Evolutionary conservation across 2,888 invertebrate genomes (phyloP).

Genomic region (Hypolimnas misippus): DNA sequence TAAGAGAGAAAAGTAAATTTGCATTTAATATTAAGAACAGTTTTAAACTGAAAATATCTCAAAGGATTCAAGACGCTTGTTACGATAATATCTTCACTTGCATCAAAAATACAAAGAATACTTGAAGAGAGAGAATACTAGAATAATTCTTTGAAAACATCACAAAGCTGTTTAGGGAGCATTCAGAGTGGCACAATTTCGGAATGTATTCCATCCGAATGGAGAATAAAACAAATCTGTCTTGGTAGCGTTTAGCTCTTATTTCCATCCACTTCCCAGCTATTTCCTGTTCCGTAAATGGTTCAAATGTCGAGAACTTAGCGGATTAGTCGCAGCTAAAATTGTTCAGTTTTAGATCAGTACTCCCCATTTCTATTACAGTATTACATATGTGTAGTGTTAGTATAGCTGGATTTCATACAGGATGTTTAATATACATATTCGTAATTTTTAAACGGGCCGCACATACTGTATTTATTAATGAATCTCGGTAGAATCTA

Average conservation of each 20-base stretch:
- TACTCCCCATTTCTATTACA: neutral
- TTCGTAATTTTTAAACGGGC: too few species aligned
- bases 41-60: neutral
- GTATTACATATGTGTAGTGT: too few species aligned
- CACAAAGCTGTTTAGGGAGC: constrained; percentile 31
- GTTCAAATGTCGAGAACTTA: constrained; percentile 46
- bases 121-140: constrained; percentile 19
- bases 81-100: constrained; percentile 6
- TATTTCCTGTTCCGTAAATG: constrained; percentile 66
- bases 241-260: constrained; percentile 76
- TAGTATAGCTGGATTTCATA: too few species aligned
- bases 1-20: neutral
- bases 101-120: neutral
- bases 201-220: constrained; percentile 45
- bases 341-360: neutral
- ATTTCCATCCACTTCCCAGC: constrained; percentile 75
- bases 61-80: constrained; percentile 3
- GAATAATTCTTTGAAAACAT: constrained; percentile 27
- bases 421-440: too few species aligned
- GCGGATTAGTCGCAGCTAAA: neutral
- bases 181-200: constrained; percentile 36
- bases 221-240: constrained; percentile 79
- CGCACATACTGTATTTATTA: too few species aligned
- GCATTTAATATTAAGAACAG: neutral
- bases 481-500: too few species aligned